These are phyloP conservation scores for Alces alces DNA, from an alignment of 2,113 vertebrate genomes.

Conservation along the genomic window DNA sequence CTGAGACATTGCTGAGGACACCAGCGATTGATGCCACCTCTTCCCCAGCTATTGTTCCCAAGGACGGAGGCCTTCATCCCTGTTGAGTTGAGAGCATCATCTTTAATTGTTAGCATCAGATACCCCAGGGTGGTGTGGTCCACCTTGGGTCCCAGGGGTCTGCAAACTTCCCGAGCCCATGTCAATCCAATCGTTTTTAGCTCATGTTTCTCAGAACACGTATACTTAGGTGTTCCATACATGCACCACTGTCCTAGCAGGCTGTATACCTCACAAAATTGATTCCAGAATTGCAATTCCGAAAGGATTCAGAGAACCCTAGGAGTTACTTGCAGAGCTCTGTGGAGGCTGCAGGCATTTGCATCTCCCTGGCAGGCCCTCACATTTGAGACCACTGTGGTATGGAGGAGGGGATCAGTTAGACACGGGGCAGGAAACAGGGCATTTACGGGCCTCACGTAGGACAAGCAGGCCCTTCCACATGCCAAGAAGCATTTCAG, in stretches of 20 bases:
- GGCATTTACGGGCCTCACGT: fast-evolving
- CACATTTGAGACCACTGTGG: not conserved
- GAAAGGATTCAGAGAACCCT: not conserved
- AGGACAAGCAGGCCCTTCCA: too few species aligned
- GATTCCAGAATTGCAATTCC: not conserved
- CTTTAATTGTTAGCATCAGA: fast-evolving
- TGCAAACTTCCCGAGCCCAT: fast-evolving
- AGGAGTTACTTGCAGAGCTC: not conserved
- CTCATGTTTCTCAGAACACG: not conserved
- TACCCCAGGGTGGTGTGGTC: fast-evolving
- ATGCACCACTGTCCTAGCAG: not conserved
- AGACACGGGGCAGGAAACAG: not conserved
- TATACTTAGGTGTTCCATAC: fast-evolving
- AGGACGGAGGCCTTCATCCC: not conserved
- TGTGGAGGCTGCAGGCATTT: fast-evolving
- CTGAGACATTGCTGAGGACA: not conserved
- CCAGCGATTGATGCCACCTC: fast-evolving
- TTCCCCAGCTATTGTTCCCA: not conserved
- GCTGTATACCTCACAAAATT: not conserved
- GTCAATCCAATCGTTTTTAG: fast-evolving
- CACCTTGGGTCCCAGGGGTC: not conserved
- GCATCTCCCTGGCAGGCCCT: too few species aligned
- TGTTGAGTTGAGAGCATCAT: fast-evolving
- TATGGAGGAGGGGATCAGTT: too few species aligned
- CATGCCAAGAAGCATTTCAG: not conserved